Evolutionary conservation across 2,113 vertebrate genomes (phyloP).

Genomic region (Hippolais icterina): DNA sequence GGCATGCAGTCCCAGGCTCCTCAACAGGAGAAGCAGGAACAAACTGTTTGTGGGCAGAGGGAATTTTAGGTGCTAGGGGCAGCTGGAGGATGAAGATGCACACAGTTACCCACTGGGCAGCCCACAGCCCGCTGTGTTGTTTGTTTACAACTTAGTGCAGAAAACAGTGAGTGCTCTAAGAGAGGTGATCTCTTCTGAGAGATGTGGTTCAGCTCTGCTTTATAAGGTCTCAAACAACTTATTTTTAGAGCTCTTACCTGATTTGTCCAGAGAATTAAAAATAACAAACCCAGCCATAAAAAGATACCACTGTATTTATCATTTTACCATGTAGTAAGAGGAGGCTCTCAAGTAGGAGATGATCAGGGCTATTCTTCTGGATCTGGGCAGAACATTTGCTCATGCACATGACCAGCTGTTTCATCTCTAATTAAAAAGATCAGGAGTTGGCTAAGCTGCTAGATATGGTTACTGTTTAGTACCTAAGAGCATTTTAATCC

Average conservation of each 20-base stretch:
- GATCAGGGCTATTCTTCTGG: not conserved
- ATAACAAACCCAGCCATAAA: not conserved
- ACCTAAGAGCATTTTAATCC: slow-evolving; percentile 23
- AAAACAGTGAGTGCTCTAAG: not conserved
- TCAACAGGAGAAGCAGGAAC: not conserved
- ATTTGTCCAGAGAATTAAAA: not conserved
- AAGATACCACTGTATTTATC: not conserved
- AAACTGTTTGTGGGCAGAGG: not conserved
- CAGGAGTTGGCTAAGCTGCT: not conserved
- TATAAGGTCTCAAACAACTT: not conserved
- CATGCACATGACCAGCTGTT: slow-evolving; percentile 34
- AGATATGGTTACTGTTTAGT: slow-evolving; percentile 23
- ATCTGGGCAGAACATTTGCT: not conserved
- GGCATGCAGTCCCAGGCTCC: not conserved
- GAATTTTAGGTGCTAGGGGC: not conserved
- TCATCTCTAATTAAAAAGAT: slow-evolving; percentile 26
- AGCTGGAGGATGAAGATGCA: not conserved
- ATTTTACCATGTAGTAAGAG: not conserved
- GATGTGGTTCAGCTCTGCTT: not conserved
- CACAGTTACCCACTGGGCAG: not conserved
- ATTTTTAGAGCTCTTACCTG: not conserved
- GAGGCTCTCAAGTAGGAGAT: not conserved
- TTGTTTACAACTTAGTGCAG: not conserved
- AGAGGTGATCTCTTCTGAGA: not conserved
- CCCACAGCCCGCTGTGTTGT: not conserved